phyloP scores from a whole-genome alignment of 1,140 invertebrate species.

The Eriosoma lanigerum region DNA sequence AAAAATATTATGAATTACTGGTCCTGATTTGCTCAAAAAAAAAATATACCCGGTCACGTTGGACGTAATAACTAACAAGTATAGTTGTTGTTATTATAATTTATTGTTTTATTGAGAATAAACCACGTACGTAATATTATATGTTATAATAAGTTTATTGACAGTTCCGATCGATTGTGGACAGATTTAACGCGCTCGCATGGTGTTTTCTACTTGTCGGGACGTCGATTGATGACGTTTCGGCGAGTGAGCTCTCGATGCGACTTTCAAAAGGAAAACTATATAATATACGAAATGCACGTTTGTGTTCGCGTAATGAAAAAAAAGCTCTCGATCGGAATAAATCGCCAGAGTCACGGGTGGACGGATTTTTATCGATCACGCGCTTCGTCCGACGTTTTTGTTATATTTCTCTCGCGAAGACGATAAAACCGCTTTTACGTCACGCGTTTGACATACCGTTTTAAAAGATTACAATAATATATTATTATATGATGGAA shows the following conservation, averaged over 20 bases:
- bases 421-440: background rate
- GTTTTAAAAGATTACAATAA: background rate
- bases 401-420: background rate
- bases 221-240: constrained; percentile 30
- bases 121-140: too few relatives aligned
- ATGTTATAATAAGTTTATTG: too few relatives aligned
- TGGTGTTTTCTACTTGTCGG: background rate
- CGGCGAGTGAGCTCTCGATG: background rate
- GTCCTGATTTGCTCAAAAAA: too few relatives aligned
- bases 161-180: background rate
- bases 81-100: too few relatives aligned
- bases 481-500: background rate
- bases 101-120: too few relatives aligned
- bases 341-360: background rate
- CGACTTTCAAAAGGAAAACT: background rate
- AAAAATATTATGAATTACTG: too few relatives aligned
- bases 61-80: too few relatives aligned
- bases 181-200: background rate
- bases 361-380: background rate
- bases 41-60: too few relatives aligned
- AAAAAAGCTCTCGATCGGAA: background rate
- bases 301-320: background rate
- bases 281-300: too few relatives aligned
- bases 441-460: background rate
- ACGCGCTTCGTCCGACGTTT: background rate